These are phyloP conservation scores for Melierax canorus DNA, from an alignment of 2,113 vertebrate species.

Conservation along the genomic window DNA sequence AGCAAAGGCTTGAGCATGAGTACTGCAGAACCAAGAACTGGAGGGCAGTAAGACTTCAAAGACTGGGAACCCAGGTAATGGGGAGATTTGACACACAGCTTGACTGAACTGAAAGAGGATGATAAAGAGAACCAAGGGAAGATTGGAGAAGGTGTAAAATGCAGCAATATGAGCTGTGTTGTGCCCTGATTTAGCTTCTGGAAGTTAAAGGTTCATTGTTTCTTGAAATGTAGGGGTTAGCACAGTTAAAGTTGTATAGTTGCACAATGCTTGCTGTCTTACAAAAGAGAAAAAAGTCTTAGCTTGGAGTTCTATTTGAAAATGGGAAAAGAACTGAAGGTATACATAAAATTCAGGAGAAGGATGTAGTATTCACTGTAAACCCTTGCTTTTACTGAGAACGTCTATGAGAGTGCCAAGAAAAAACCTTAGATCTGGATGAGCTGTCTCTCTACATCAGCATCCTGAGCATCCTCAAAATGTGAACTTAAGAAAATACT, in stretches of 20 bases:
- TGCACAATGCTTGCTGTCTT: neutral
- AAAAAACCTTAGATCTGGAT: neutral
- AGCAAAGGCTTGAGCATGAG: slow-evolving; percentile 5
- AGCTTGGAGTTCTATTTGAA: neutral
- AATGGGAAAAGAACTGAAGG: neutral
- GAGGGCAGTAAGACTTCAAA: slow-evolving; percentile 41
- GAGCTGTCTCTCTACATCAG: neutral
- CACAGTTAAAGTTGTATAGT: neutral
- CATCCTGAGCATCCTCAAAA: neutral
- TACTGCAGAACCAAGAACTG: neutral
- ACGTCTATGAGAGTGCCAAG: neutral
- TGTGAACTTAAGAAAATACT: neutral
- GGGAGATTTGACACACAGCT: neutral
- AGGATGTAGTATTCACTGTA: neutral
- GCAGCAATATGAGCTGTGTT: neutral
- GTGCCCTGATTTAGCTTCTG: neutral
- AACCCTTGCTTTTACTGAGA: neutral
- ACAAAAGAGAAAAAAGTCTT: neutral
- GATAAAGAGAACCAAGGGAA: neutral
- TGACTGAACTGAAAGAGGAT: neutral
- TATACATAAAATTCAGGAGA: neutral
- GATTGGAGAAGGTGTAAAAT: neutral
- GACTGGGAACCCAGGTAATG: neutral
- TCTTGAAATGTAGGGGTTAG: neutral
- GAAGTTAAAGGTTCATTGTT: neutral